phyloP scores from a whole-genome alignment of 37 sponge, comb jelly and placozoan genomes.

The Agelas oroides region DNA sequence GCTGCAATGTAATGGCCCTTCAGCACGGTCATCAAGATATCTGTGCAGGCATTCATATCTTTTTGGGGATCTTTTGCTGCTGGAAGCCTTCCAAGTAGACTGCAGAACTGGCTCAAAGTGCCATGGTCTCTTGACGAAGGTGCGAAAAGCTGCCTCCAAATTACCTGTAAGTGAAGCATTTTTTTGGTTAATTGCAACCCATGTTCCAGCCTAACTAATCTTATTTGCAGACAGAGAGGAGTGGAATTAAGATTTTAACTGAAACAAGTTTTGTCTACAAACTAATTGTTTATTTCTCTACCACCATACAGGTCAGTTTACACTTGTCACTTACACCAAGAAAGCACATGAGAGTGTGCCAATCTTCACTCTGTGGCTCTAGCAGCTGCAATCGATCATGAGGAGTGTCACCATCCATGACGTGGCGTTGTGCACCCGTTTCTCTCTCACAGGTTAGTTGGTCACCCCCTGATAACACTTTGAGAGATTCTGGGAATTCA shows the following conservation, averaged over 20 bases:
- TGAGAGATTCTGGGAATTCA: not conserved
- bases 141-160: constrained; percentile 37
- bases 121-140: constrained; percentile 32
- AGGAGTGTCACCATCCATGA: constrained; percentile 29
- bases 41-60: constrained; percentile 31
- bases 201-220: too few relatives aligned
- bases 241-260: too few relatives aligned
- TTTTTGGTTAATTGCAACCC: too few relatives aligned
- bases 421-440: constrained; percentile 14
- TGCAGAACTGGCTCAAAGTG: constrained; percentile 16
- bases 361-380: constrained; percentile 43
- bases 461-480: constrained; percentile 49
- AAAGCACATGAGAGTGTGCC: constrained; percentile 45
- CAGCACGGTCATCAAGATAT: constrained; percentile 16
- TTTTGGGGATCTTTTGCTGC: constrained; percentile 39
- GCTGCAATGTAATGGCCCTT: constrained; percentile 34
- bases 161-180: too few relatives aligned
- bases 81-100: constrained; percentile 11
- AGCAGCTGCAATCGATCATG: constrained; percentile 8
- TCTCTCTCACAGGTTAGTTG: constrained; percentile 51
- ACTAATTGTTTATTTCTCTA: too few relatives aligned
- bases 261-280: too few relatives aligned
- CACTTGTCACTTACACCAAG: too few relatives aligned
- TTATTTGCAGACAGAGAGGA: too few relatives aligned
- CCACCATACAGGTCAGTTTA: constrained; percentile 2